phyloP scores from a whole-genome alignment of 2,797 vertebrate species.

The Odontamblyopus rebecca region DNA sequence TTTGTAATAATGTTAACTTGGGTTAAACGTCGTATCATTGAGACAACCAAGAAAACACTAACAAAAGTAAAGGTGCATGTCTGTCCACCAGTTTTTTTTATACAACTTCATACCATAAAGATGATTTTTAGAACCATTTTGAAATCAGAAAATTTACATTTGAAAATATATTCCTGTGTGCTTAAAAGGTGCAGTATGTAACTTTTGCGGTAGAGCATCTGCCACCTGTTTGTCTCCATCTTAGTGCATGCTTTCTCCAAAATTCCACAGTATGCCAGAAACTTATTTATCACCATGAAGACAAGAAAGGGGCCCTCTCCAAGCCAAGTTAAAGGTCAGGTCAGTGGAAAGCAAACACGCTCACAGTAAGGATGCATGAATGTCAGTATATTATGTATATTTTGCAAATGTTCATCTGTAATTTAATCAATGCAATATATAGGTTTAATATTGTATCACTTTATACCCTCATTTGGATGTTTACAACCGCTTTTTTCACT shows the following conservation, averaged over 20 bases:
- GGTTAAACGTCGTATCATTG: not conserved
- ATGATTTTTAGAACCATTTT: conserved; percentile 5
- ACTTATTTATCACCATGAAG: no score
- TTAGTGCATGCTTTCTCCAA: not conserved
- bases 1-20: not conserved
- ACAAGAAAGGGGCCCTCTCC: no score
- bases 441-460: no score
- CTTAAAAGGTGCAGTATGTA: not conserved
- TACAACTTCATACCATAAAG: not conserved
- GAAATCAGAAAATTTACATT: conserved; percentile 11
- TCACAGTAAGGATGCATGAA: no score
- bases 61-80: not conserved
- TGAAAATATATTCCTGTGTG: conserved; percentile 7
- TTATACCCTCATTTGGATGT: no score
- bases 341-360: no score
- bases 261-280: no score
- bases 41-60: not conserved
- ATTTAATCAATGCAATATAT: not conserved
- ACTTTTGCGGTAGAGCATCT: no score
- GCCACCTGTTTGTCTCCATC: no score
- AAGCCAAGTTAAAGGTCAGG: no score
- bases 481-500: no score
- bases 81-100: not conserved
- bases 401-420: not conserved
- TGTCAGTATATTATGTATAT: no score